Evolutionary conservation across 2,113 vertebrate genomes (phyloP).

Genomic region (Aspidoscelis tigris): DNA sequence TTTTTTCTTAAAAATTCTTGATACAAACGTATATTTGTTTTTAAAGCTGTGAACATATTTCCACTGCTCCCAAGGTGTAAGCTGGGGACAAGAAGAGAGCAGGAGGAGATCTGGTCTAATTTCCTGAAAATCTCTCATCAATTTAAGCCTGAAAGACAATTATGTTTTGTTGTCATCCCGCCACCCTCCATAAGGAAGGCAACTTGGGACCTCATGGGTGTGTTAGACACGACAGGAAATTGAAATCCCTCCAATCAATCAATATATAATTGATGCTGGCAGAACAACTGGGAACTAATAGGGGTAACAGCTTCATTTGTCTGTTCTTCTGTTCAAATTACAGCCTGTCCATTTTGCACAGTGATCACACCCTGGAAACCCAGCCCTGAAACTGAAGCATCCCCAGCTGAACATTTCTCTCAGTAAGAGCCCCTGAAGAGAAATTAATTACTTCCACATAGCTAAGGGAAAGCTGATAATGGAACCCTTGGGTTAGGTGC

Average conservation of each 20-base stretch:
- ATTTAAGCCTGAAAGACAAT: slow-evolving; percentile 25
- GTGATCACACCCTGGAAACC: slow-evolving; percentile 35
- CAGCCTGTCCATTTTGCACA: slow-evolving; percentile 21
- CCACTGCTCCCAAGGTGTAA: background rate
- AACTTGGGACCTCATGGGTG: background rate
- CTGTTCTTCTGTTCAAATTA: slow-evolving; percentile 27
- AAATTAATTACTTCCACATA: slow-evolving; percentile 37
- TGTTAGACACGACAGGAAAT: slow-evolving; percentile 33
- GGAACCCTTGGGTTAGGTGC: slow-evolving; percentile 21
- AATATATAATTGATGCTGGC: slow-evolving; percentile 31
- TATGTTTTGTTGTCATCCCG: background rate
- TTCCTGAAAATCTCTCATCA: background rate
- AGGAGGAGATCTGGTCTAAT: background rate
- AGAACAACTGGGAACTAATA: slow-evolving; percentile 40
- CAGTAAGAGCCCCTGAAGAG: slow-evolving; percentile 37
- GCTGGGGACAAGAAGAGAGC: background rate
- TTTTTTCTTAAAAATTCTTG: too few species aligned
- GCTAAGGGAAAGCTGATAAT: slow-evolving; percentile 23
- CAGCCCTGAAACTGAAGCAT: slow-evolving; percentile 27
- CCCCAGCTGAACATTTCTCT: slow-evolving; percentile 41
- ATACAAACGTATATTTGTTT: background rate
- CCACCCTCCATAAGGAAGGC: background rate
- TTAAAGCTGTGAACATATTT: background rate
- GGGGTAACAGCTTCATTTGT: slow-evolving; percentile 33
- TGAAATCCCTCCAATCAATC: slow-evolving; percentile 45